A percentile compares a stretch with the other conserved stretches of the same genome.
Evolutionary conservation across 2,888 invertebrate species (phyloP).

Genomic region (Sarcophaga variegata): DNA sequence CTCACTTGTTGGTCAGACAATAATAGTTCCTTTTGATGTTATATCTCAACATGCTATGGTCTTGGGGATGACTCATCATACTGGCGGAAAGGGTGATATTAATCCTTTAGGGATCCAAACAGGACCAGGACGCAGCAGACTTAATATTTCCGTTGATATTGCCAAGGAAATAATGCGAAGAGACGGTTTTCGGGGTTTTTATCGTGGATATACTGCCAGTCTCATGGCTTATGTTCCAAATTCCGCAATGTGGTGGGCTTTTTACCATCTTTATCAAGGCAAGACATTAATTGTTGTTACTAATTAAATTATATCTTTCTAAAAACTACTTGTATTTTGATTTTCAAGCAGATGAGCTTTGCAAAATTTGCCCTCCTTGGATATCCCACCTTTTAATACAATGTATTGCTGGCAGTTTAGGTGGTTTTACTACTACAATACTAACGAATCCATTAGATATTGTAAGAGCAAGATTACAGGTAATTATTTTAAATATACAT

Average conservation of each 20-base stretch:
- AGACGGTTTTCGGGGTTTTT: constrained; percentile 94
- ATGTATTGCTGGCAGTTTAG: constrained; percentile 93
- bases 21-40: constrained; percentile 98
- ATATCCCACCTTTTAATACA: constrained; percentile 93
- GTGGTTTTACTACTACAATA: constrained; percentile 95
- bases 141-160: constrained; percentile 89
- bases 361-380: constrained; percentile 87
- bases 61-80: constrained; percentile 85
- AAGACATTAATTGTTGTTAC: not conserved
- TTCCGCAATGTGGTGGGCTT: constrained; percentile 98
- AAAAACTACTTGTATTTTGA: too few species aligned
- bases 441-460: constrained; percentile 98
- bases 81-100: constrained; percentile 83
- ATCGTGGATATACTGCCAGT: constrained; percentile 96
- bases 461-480: constrained; percentile 95
- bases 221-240: constrained; percentile 97
- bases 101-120: constrained; percentile 90
- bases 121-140: constrained; percentile 84
- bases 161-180: constrained; percentile 88
- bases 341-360: constrained; percentile 86
- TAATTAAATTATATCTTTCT: constrained; percentile 78
- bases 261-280: constrained; percentile 96
- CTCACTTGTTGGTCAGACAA: constrained; percentile 95
- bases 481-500: constrained; percentile 75
- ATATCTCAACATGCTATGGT: constrained; percentile 98